Conservation (phyloP, 2,113 vertebrate genomes). For the Mustelus asterias region DNA sequence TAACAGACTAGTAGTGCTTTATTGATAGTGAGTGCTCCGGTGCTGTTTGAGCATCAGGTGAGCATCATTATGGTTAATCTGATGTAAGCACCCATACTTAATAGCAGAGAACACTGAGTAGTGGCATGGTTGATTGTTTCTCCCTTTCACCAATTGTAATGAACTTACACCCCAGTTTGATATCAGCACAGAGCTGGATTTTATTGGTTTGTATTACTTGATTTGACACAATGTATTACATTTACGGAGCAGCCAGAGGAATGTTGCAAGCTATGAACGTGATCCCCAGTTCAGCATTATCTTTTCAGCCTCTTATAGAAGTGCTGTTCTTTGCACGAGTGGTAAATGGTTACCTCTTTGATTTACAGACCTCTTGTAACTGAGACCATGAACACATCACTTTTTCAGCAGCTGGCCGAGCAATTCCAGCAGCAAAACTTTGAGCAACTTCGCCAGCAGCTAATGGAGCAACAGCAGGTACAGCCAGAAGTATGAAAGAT, state of each 20-base stretch:
- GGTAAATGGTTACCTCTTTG: constrained; percentile 7
- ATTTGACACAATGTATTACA: neutral
- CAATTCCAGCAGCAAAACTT: constrained; percentile 95
- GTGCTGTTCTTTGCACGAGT: neutral
- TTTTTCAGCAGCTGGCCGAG: constrained; percentile 94
- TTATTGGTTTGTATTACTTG: neutral
- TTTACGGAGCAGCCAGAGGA: neutral
- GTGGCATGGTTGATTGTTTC: neutral
- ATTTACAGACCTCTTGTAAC: constrained; percentile 79
- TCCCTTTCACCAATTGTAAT: neutral
- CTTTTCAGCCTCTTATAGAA: neutral
- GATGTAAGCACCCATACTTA: neutral
- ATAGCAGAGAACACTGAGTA: neutral
- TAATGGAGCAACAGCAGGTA: constrained; percentile 67
- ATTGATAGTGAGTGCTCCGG: neutral
- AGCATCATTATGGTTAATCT: neutral
- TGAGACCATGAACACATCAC: constrained; percentile 91
- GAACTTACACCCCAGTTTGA: neutral
- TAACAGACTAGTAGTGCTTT: neutral
- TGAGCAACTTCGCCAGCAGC: constrained; percentile 92
- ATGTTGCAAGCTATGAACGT: neutral
- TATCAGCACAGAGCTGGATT: neutral
- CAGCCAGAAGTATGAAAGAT: neutral
- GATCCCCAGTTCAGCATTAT: neutral
- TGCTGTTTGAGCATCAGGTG: neutral